These are phyloP conservation scores for Heteromormyrus szaboi DNA, from an alignment of 2,797 vertebrate species.

Conservation along the genomic window DNA sequence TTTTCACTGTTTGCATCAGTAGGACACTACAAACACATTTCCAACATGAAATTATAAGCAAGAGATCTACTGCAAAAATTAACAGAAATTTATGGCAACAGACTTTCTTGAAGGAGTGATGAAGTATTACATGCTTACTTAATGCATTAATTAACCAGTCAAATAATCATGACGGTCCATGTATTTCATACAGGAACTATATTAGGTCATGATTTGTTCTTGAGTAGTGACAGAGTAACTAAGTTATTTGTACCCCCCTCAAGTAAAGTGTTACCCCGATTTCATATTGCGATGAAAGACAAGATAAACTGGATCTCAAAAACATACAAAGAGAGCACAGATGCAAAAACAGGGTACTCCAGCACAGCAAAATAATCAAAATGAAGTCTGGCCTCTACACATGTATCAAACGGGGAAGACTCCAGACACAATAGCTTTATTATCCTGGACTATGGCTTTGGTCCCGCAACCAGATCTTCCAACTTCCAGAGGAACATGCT, in stretches of 20 bases:
- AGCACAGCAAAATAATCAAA: background rate
- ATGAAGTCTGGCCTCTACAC: background rate
- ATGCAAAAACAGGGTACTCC: background rate
- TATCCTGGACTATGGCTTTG: background rate
- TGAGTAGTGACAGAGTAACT: background rate
- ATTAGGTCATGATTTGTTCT: background rate
- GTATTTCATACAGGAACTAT: background rate
- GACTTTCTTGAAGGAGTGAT: background rate
- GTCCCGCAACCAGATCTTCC: background rate
- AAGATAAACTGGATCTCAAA: background rate
- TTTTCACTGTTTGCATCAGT: background rate
- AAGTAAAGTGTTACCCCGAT: background rate
- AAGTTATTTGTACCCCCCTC: background rate
- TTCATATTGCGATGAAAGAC: background rate
- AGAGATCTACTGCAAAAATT: background rate
- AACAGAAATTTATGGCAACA: background rate
- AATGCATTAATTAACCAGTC: background rate
- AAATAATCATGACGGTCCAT: background rate
- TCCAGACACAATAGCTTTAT: background rate
- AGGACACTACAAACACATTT: background rate
- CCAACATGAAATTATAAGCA: background rate
- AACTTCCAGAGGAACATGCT: background rate
- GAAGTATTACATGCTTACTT: background rate
- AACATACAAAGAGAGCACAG: background rate
- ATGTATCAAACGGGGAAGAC: background rate